Percentiles rank a stretch among this genome's conserved stretches.
Evolutionary conservation across 2,113 vertebrate species (phyloP).

Genomic region (Mirza zaza): DNA sequence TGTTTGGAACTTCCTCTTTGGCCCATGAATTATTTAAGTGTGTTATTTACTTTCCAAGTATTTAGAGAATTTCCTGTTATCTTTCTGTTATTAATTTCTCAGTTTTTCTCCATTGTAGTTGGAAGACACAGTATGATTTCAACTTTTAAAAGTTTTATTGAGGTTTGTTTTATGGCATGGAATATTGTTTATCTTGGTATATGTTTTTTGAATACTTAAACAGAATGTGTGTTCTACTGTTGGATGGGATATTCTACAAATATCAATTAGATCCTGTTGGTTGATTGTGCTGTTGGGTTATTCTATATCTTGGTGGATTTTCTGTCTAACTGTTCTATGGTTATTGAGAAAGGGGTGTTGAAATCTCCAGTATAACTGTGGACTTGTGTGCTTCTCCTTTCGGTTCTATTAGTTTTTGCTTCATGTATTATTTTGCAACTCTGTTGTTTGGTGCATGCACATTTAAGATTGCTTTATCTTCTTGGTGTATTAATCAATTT

Average conservation of each 20-base stretch:
- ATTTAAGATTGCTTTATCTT: background rate
- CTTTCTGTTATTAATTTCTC: background rate
- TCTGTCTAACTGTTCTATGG: background rate
- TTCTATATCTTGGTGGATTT: background rate
- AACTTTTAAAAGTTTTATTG: background rate
- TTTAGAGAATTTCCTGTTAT: background rate
- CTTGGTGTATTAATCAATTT: background rate
- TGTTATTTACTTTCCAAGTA: background rate
- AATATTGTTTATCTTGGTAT: background rate
- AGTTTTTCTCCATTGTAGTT: background rate
- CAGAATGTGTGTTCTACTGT: background rate
- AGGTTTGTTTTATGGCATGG: background rate
- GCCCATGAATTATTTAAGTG: background rate
- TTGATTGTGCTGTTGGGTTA: background rate
- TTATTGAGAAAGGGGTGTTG: background rate
- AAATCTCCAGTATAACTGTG: background rate
- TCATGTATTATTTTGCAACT: background rate
- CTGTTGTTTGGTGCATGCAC: background rate
- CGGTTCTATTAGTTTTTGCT: background rate
- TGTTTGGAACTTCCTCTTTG: background rate
- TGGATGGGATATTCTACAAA: background rate
- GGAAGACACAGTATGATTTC: background rate
- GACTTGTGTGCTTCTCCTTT: background rate
- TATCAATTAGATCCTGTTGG: background rate
- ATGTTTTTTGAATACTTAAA: background rate